Evolutionary conservation across 1,140 invertebrate species (phyloP), one percentile per base, ranked within the genome.

Genomic region (Bombus sylvicola): DNA sequence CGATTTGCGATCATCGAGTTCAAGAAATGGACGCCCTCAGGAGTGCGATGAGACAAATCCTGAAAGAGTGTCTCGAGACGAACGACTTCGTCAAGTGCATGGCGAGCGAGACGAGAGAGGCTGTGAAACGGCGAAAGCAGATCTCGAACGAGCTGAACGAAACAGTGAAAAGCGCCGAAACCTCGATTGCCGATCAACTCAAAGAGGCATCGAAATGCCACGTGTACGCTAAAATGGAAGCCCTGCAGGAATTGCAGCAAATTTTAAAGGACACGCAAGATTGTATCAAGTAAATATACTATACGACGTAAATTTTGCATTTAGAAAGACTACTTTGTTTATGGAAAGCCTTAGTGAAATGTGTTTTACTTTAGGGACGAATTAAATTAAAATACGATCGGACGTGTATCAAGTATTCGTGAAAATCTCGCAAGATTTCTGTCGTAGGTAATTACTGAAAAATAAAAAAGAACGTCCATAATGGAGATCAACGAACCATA

Each of bases 71-170:
- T 41, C 28, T 84, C 3, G 68, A 80, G 18, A 62, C 76, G 41
- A 37, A 85, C 39, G 83, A 85, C 1, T 80, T 85, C 28, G 28
- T 85, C 41, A 80, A 85, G 25, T 85, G 83, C 77, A 8, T 85
- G 5, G 68, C 53, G n/a, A 62, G 12, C 53, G 57, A 53, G 13
- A 80, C 83, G 28, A 85, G 72, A 18, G 41, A 85, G 9, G 68
- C 68, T 2, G 18, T 47, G 9, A 64, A 22, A 22, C 39, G 13
- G 2, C n/a, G 83, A 6, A 85, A 64, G 8, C 53, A 73, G n/a
- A 41, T 80, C 31, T 6, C 53, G 1, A 15, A 25, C 9, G 41
- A 59, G 6, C 12, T 85, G 39, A 64, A 10, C 3, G 31, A 31
- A 0, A 64, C 83, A 18, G 31, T 85, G 6, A 73, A 64, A 41